Base-by-base conservation (phyloP, 2,113 vertebrate species). In the Hydropotes inermis region DNA sequence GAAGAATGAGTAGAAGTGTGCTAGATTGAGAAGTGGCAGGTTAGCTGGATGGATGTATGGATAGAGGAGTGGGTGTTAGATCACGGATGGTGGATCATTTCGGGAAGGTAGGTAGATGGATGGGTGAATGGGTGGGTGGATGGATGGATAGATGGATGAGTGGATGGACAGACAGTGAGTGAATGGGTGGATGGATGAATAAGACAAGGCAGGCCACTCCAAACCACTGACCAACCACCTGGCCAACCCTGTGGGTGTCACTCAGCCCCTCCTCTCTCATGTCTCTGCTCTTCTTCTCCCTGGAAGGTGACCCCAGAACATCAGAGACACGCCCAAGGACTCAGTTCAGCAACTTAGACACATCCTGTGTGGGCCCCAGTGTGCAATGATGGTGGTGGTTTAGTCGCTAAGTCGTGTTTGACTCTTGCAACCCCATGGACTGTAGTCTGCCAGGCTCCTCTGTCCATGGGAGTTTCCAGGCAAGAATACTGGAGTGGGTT, bases 201-300 rank as follows among this genome's bases (percentile, higher is more conserved):
- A 23, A 55, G 21, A 15, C 50, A 55, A 23, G 21, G 21, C 19
- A 11, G 36, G 39, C 60, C 45, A 50, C 33, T 28, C 43, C 28
- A 6, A 33, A 55, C 21, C 23, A 43, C 47, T 14, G 13, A 43
- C 43, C 1, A 3, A 33, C 43, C 23, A 27, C 76, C 6, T 39
- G 13, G 28, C 43, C 16, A 25, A 27, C 27, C 7, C 54, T 61
- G 39, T 25, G 55, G 57, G 11, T 16, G 0, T 33, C 55, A 1
- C 33, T 4, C 0, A 43, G 16, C 3, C 0, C 0, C 15, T 9
- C 94, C 8, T 27, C 39, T 7, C 28, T 78, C 21, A 2, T 1
- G 16, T 79, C 30, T 5, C 74, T 82, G 2, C 11, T 28, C 74
- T 64, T 86, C 78, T 25, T n/a, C n/a, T 50, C 52, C 3, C 15